phyloP scores from a whole-genome alignment of 2,797 vertebrate species.

The Spinus olivaceus region DNA sequence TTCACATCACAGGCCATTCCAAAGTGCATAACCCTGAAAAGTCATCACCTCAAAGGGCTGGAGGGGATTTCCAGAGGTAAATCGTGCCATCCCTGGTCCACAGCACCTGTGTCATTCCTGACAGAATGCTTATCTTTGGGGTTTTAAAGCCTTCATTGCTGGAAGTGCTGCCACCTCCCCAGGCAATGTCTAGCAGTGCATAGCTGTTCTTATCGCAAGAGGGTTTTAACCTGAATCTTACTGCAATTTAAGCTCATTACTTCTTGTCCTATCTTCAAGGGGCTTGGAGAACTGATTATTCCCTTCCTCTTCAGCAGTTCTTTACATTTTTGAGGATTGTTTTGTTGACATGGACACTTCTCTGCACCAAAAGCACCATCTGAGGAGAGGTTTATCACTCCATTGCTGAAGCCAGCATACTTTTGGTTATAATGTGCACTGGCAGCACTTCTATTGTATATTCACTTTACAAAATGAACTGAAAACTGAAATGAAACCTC shows the following conservation, averaged over 20 bases:
- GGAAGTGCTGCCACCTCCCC: not conserved
- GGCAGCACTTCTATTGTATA: not conserved
- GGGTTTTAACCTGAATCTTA: constrained; percentile 5
- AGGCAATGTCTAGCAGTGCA: not conserved
- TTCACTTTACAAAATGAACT: not conserved
- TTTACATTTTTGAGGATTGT: not conserved
- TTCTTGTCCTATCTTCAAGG: constrained; percentile 19
- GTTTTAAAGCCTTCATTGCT: not conserved
- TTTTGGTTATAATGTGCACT: not conserved
- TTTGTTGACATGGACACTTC: constrained; percentile 37
- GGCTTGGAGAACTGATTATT: not conserved
- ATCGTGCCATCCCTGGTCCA: not conserved
- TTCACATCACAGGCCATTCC: not conserved
- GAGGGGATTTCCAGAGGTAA: not conserved
- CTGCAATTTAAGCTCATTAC: constrained; percentile 38
- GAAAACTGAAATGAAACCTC: constrained; percentile 30
- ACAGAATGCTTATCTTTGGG: constrained; percentile 8
- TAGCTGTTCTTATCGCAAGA: not conserved
- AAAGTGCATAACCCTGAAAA: not conserved
- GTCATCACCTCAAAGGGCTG: not conserved
- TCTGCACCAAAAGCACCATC: not conserved
- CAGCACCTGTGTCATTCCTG: constrained; percentile 18
- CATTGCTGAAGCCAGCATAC: not conserved
- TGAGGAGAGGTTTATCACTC: constrained; percentile 23
- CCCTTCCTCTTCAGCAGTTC: constrained; percentile 17